These are phyloP conservation scores for Hirundo rustica DNA, from an alignment of 2,797 vertebrate species.

Conservation along the genomic window DNA sequence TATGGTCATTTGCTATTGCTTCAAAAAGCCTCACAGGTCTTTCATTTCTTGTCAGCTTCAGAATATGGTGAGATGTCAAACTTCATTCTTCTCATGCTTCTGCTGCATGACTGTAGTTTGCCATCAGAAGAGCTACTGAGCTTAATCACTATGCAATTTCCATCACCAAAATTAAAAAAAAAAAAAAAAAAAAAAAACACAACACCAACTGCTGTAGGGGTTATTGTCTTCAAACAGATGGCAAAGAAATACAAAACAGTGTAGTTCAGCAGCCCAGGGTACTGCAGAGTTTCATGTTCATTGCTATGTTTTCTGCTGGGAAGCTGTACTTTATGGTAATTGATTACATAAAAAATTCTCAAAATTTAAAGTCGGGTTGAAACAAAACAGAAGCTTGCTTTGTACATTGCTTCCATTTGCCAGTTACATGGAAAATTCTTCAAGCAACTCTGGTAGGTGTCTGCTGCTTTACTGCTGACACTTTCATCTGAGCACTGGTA, in stretches of 20 bases:
- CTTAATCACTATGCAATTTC: neutral
- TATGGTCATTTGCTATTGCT: neutral
- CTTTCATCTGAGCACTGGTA: rapidly evolving
- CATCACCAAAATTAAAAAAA: neutral
- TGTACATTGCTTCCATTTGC: neutral
- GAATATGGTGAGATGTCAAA: neutral
- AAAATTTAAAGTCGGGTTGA: neutral
- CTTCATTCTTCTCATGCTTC: neutral
- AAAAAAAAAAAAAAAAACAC: no score
- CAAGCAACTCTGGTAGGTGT: neutral
- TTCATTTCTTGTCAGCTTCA: neutral
- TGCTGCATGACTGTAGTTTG: neutral
- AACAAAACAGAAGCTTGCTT: neutral
- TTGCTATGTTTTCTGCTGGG: neutral
- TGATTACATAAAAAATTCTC: neutral
- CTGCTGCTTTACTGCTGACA: neutral
- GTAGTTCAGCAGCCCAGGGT: neutral
- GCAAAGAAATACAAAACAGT: neutral
- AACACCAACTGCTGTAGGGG: neutral
- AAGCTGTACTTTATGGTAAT: neutral
- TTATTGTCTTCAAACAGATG: neutral
- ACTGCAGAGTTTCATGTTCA: neutral
- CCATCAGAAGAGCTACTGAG: neutral
- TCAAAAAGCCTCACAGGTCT: neutral
- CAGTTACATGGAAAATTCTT: neutral